These are phyloP conservation scores for Lissocephala sabroskyi DNA, from an alignment of 2,888 invertebrate genomes.

Conservation along the genomic window DNA sequence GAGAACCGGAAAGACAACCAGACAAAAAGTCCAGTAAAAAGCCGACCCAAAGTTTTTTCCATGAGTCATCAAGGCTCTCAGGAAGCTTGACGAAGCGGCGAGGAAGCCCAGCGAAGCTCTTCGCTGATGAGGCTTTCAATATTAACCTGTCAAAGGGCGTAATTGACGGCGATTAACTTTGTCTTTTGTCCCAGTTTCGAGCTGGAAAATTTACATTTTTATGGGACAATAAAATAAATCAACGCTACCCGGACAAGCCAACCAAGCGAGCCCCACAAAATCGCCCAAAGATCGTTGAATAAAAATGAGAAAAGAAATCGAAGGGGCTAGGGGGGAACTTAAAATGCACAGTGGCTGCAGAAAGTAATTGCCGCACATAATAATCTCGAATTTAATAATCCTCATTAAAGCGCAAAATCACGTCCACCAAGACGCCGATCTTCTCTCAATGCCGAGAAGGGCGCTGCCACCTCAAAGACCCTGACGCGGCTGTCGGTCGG, in stretches of 20 bases:
- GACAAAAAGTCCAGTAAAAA: no score
- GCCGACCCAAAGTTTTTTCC: no score
- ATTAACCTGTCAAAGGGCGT: conserved; percentile 60
- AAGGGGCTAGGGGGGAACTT: not conserved
- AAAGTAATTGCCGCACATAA: conserved; percentile 64
- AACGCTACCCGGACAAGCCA: conserved; percentile 20
- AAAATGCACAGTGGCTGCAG: conserved; percentile 41
- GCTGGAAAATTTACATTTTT: conserved; percentile 55
- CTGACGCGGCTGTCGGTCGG: not conserved
- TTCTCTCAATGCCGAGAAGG: not conserved
- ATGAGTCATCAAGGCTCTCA: not conserved
- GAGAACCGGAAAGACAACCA: no score
- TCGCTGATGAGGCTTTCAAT: conserved; percentile 29
- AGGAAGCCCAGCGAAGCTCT: not conserved
- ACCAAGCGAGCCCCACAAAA: not conserved
- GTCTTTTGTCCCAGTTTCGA: conserved; percentile 31
- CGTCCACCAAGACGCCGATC: conserved; percentile 16
- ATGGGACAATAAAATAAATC: conserved; percentile 65
- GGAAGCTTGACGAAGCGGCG: not conserved
- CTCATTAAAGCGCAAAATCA: conserved; percentile 63
- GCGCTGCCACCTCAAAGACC: not conserved
- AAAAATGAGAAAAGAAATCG: conserved; percentile 4
- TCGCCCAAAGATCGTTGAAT: conserved; percentile 7
- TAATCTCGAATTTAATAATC: conserved; percentile 64
- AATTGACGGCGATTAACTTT: conserved; percentile 60